A percentile compares a stretch with the other conserved stretches of the same genome.
phyloP scores from a whole-genome alignment of 2,797 vertebrate genomes.

The Melanotaenia nigrans region DNA sequence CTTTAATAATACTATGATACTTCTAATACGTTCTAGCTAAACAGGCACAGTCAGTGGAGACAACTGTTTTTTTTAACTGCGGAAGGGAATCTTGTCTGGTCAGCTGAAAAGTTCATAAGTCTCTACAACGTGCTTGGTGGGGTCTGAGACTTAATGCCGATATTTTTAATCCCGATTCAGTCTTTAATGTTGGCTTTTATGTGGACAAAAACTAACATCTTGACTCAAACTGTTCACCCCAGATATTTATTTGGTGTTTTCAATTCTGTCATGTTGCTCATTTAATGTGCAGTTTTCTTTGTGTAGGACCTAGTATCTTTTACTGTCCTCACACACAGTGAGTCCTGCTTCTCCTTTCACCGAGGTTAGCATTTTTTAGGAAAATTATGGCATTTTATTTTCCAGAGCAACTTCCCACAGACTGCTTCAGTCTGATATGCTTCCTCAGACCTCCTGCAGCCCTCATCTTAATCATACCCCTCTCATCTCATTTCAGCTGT shows the following conservation, averaged over 20 bases:
- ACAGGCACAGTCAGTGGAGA: too few species aligned
- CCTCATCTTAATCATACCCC: slow-evolving; percentile 61
- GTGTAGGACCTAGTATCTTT: not conserved
- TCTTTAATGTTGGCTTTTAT: not conserved
- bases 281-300: not conserved
- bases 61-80: slow-evolving; percentile 40
- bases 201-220: slow-evolving; percentile 7
- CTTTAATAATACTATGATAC: not conserved
- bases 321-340: not conserved
- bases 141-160: slow-evolving; percentile 13
- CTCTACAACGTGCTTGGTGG: slow-evolving; percentile 12
- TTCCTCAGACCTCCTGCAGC: slow-evolving; percentile 69
- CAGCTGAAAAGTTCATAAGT: slow-evolving; percentile 63
- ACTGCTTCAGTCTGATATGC: slow-evolving; percentile 59
- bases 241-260: slow-evolving; percentile 16
- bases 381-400: slow-evolving; percentile 61
- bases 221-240: not conserved
- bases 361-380: slow-evolving; percentile 55
- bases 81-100: slow-evolving; percentile 73
- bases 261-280: not conserved
- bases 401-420: slow-evolving; percentile 65
- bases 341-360: slow-evolving; percentile 45
- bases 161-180: slow-evolving; percentile 3
- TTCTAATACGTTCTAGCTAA: not conserved
- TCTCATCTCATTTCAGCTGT: slow-evolving; percentile 58